phyloP scores from a whole-genome alignment of 1,140 invertebrate species.

The Meteorus sp. region DNA sequence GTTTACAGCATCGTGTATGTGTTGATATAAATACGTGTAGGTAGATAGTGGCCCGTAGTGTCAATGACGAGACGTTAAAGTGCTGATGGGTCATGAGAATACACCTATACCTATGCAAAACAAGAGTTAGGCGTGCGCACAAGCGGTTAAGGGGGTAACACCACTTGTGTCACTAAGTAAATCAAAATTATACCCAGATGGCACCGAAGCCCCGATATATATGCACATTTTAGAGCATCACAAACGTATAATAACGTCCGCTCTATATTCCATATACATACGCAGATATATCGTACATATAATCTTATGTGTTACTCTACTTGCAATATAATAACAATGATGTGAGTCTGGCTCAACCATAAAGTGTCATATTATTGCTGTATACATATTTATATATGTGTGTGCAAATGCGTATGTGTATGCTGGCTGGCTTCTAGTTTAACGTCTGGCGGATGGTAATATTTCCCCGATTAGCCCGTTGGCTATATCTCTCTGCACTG shows the following conservation, averaged over 20 bases:
- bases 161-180: no score
- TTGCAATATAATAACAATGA: neutral
- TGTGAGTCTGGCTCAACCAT: neutral
- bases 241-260: no score
- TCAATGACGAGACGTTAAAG: neutral
- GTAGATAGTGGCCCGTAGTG: no score
- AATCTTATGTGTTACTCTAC: neutral
- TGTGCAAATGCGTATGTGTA: no score
- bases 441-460: slow-evolving; percentile 21
- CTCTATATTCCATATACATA: neutral
- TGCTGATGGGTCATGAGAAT: neutral
- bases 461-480: slow-evolving; percentile 25
- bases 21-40: no score
- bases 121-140: neutral
- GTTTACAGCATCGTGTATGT: no score
- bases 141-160: no score
- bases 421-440: slow-evolving; percentile 6
- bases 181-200: neutral
- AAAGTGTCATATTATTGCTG: neutral
- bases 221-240: no score
- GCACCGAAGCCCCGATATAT: no score
- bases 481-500: neutral
- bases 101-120: neutral
- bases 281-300: neutral
- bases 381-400: no score